Base-by-base conservation (phyloP, 2,113 vertebrate species). In the Gallinago undulata region DNA sequence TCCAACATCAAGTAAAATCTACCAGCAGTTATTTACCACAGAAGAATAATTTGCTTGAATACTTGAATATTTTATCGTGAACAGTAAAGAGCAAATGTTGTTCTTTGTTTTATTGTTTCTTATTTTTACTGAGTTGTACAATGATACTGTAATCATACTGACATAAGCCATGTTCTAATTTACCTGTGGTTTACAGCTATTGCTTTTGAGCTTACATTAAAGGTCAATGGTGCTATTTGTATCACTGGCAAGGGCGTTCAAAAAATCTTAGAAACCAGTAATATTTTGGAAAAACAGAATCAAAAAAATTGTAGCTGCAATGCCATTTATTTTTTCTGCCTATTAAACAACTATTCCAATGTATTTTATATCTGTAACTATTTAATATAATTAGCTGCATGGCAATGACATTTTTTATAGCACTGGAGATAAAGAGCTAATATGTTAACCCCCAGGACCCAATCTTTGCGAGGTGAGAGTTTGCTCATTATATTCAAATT, bases 401-500 rank as follows among this genome's bases (percentile, higher is more conserved):
- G 82, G 89, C 92, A 88, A 87, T 91, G 90, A 78, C 80, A 78
- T 92, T 94, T 95, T 95, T 94, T 89, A 93, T 84, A 95, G 66
- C 53, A 24, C 28, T 79, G 73, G 55, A 94, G 84, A 96, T 92
- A 90, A 96, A 96, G 67, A 93, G 86, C 86, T 95, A 94, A 91
- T 95, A 92, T 28, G 80, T 94, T 97, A 96, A 96, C 84, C 95
- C 80, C n/a, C 77, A 95, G 88, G 90, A 93, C 91, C 78, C 50
- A 92, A 69, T 82, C 83, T 95, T 89, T 92, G 66, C 16, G 81
- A 96, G 91, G 92, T 96, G 90, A 96, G 80, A 93, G 80, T 92
- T 94, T 94, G 74, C 66, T 94, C 91, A 87, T 97, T 95, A 93
- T 94, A 96, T 95, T 95, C 84, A 92, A 95, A 96, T 96, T 96